Evolutionary conservation across 2,797 vertebrate genomes (phyloP).

Genomic region (Xerus rutilus): DNA sequence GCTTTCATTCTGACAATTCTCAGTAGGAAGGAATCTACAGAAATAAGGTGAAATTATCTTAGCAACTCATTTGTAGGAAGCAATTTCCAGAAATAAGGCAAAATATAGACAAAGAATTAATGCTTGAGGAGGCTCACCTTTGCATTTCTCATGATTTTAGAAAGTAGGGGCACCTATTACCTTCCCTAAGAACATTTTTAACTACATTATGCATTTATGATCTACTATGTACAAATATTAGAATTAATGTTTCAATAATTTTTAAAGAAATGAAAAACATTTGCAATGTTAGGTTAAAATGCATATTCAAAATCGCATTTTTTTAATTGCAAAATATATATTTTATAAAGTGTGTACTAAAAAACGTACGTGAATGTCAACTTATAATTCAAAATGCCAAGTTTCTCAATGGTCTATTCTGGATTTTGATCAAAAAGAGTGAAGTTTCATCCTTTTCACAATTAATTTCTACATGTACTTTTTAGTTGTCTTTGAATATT

Average conservation of each 20-base stretch:
- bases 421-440: neutral
- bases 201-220: neutral
- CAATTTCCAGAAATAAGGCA: neutral
- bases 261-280: neutral
- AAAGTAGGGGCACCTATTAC: neutral
- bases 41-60: neutral
- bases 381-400: neutral
- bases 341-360: neutral
- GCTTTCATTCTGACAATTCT: neutral
- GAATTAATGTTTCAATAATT: neutral
- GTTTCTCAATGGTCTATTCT: conserved; percentile 23
- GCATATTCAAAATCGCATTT: neutral
- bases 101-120: neutral
- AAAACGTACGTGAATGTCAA: neutral
- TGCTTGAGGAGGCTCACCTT: neutral
- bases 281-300: neutral
- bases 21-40: neutral
- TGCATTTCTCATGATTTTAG: neutral
- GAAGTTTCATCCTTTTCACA: neutral
- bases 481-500: neutral
- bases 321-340: neutral
- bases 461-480: neutral
- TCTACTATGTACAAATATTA: neutral
- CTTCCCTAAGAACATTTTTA: neutral
- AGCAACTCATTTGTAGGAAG: neutral